Base-by-base conservation (phyloP, 1,140 invertebrate genomes). In the Pachypeltis micranthus region DNA sequence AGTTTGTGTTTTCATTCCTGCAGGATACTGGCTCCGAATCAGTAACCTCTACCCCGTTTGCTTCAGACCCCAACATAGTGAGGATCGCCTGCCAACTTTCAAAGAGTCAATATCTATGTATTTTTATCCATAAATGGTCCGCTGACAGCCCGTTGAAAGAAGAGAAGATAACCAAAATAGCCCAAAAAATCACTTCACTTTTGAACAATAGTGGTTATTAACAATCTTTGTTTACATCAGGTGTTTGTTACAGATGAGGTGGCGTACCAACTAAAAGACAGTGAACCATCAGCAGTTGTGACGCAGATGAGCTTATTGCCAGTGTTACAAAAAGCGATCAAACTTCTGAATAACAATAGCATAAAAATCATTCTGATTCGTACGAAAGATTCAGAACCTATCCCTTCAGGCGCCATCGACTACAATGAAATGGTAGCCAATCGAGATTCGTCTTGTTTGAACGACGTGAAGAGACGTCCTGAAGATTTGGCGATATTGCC, bases 401-500 rank as follows among this genome's bases (percentile, higher is more conserved):
- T 10, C 16, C 7, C 7, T 39, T 10, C 31, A 39, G 7, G 31
- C 31, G 16, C 16, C 31, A 10, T 39, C 7, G 7, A 10, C 31
- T 10, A 16, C 23, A 4, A 51, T 10, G 47, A 51, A 4, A 10
- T 51, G 4, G 10, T 51, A 21, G 47, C 47, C 12, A 21, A 7
- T 10, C 12, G 47, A 10, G 47, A 51, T 21, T 16, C 47, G 7
- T 51, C 47, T 10, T 4, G 4, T 16, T 7, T 51, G 7, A 4
- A 51, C 4, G 10, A 21, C 4, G 47, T 51, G 7, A 51, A 51
- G 19, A 51, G 47, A 21, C 12, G 12, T 21, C 47, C 47, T 10
- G 25, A 64, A 19, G 68, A 68, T 26, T 44, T 67, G 2, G 80
- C 79, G 1, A 63, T 81, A 23, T 73, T 87, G 63, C 85, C 85